Conservation (phyloP, 2,888 invertebrate species). For the Chorisops tibialis region DNA sequence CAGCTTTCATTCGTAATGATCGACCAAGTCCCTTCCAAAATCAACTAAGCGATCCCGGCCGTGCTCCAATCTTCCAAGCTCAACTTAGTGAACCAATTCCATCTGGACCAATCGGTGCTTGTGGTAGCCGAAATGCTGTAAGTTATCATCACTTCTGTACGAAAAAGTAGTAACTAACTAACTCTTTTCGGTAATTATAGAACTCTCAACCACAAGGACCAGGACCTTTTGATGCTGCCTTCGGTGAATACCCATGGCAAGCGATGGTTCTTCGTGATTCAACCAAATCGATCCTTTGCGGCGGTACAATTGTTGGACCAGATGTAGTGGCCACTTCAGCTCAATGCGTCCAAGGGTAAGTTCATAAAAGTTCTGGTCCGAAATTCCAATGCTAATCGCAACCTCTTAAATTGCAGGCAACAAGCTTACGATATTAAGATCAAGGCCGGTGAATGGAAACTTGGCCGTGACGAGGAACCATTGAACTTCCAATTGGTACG, state of each 20-base stretch:
- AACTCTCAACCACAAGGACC: slow-evolving; percentile 52
- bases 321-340: slow-evolving; percentile 75
- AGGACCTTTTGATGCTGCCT: slow-evolving; percentile 60
- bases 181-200: slow-evolving; percentile 34
- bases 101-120: slow-evolving; percentile 26
- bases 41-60: slow-evolving; percentile 9
- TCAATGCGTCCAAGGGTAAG: slow-evolving; percentile 74
- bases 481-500: slow-evolving; percentile 73
- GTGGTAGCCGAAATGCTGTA: slow-evolving; percentile 39
- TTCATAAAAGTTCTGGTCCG: not conserved
- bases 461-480: slow-evolving; percentile 77
- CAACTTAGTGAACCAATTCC: slow-evolving; percentile 25
- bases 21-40: slow-evolving; percentile 4
- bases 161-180: not conserved
- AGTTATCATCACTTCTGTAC: slow-evolving; percentile 22
- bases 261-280: slow-evolving; percentile 74
- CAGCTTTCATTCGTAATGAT: not conserved
- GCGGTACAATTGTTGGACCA: slow-evolving; percentile 72
- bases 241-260: slow-evolving; percentile 85
- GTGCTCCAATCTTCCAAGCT: not conserved
- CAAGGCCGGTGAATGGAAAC: slow-evolving; percentile 80
- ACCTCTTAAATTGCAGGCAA: slow-evolving; percentile 51
- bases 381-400: not conserved
- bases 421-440: slow-evolving; percentile 65
- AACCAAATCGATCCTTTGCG: slow-evolving; percentile 71